Evolutionary conservation across 2,888 invertebrate genomes (phyloP).

Genomic region (Drosophila percnosoma): DNA sequence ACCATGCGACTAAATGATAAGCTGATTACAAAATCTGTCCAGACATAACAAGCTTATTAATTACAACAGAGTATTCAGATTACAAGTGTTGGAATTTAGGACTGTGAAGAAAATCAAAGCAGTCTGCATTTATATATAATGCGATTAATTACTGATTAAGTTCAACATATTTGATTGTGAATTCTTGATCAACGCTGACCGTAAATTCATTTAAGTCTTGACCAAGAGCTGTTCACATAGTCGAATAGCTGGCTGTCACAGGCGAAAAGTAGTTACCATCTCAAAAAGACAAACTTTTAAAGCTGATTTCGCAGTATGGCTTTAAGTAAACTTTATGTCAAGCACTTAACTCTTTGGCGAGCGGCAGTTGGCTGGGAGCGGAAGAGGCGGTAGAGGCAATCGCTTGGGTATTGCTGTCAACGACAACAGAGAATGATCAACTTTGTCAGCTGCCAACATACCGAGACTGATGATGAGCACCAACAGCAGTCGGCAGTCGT

Average conservation of each 20-base stretch:
- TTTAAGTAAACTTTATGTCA: constrained; percentile 42
- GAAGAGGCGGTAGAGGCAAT: not conserved
- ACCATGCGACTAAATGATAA: not conserved
- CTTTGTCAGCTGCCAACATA: constrained; percentile 50
- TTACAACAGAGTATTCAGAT: not conserved
- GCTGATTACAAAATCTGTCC: not conserved
- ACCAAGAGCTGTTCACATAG: not conserved
- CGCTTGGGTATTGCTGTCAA: constrained; percentile 6
- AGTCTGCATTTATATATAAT: constrained; percentile 22
- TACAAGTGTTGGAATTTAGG: not conserved
- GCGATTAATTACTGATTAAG: constrained; percentile 52
- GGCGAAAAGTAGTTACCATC: constrained; percentile 11
- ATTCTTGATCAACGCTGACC: not conserved
- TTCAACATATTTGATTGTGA: constrained; percentile 60
- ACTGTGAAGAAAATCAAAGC: not conserved
- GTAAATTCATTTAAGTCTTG: constrained; percentile 8
- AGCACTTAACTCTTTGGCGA: constrained; percentile 48
- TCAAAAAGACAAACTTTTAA: constrained; percentile 46
- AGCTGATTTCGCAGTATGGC: constrained; percentile 42
- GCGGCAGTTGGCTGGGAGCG: constrained; percentile 1
- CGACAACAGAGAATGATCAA: constrained; percentile 42
- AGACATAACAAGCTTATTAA: constrained; percentile 1
- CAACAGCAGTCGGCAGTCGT: not conserved
- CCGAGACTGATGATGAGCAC: constrained; percentile 40
- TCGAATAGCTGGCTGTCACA: constrained; percentile 1